Evolutionary conservation across 2,797 vertebrate genomes (phyloP), one percentile per base, ranked within the genome.

Genomic region (Typhlichthys subterraneus): DNA sequence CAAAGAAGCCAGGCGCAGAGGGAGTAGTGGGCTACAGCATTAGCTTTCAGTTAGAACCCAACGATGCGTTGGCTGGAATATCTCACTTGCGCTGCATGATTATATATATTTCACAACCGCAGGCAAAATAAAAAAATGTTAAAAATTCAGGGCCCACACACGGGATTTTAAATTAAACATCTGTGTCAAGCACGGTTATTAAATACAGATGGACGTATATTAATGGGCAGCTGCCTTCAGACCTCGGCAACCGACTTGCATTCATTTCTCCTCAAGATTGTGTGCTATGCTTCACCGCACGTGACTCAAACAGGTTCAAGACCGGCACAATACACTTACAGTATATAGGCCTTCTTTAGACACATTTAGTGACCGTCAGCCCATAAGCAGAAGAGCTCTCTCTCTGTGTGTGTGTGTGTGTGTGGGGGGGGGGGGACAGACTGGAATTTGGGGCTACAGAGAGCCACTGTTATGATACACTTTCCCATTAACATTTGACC

Each of bases 391-490:
- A 29, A 29, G 23, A 29, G 4, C 23, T 29, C 23, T 29, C 23
- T 23, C 23, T 23, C 3, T 3, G 23, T 23, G 23, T 3, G 23
- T 23, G 23, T 3, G 23, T 0, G 23, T 2, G 3, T 2, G 19
- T 17, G 19, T 19, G 3, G 19, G 19, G 19, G 19, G 2, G 23
- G 23, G 23, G 23, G 23, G 19, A 0, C 2, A 3, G 23, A 3
- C 3, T 3, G 23, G 23, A 23, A 23, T 23, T 23, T 3, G 23
- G 23, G 23, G 23, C 68, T 63, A 72, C 70, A 88, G 83, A 86
- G 75, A 79, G 73, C 72, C 76, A 70, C 77, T 77, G 75, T 87
- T 88, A 84, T 88, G 69, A 81, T 82, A 83, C 84, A 57, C 57
- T 64, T 70, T 75, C 33, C 74, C 69, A 15, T 60, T 65, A 78